A percentile compares a stretch with the other conserved stretches of the same genome.
Evolutionary conservation across 2,113 vertebrate species (phyloP).

Genomic region (Aphelocoma coerulescens): DNA sequence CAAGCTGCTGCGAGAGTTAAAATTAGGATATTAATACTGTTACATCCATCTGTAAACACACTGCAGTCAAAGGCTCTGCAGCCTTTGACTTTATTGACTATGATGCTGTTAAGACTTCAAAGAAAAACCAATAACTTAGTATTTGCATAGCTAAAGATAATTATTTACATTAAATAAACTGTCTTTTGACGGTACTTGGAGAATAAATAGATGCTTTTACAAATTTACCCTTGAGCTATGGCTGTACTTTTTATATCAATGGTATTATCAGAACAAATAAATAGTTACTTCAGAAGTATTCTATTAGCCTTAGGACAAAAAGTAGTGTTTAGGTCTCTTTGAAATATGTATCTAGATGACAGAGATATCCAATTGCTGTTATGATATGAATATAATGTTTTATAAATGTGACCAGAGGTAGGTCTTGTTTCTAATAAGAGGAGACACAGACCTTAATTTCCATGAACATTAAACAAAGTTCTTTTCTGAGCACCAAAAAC

Average conservation of each 20-base stretch:
- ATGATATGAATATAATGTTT: background rate
- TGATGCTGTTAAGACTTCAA: background rate
- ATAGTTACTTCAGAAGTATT: background rate
- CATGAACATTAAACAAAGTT: background rate
- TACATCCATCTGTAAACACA: background rate
- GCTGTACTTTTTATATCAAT: background rate
- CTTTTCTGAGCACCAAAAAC: background rate
- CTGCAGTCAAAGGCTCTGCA: background rate
- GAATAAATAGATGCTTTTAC: background rate
- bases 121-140: background rate
- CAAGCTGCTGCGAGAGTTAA: background rate
- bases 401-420: background rate
- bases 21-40: background rate
- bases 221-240: background rate
- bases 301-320: background rate
- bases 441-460: background rate
- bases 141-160: background rate
- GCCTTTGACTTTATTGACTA: background rate
- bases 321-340: background rate
- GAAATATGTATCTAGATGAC: background rate
- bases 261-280: background rate
- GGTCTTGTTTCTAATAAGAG: background rate
- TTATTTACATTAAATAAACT: background rate
- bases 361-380: background rate
- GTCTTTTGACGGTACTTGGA: background rate